These are phyloP conservation scores for Trichacis sp. DNA, from an alignment of 2,888 invertebrate genomes.

Conservation along the genomic window DNA sequence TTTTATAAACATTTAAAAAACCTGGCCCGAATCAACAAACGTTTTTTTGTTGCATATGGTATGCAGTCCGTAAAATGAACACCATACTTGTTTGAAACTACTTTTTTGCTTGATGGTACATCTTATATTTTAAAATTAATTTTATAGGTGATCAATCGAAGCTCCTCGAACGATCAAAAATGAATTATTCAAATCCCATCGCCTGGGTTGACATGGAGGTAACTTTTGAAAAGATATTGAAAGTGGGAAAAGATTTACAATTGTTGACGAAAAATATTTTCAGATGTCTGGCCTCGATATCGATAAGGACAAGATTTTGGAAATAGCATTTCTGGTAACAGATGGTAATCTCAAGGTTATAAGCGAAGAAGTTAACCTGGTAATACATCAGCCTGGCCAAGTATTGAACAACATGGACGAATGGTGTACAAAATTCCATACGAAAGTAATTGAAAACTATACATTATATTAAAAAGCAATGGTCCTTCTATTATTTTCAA, in stretches of 20 bases:
- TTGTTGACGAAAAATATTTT: constrained; percentile 32
- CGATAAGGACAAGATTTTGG: constrained; percentile 83
- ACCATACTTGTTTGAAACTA: too few species aligned
- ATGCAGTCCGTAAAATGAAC: too few species aligned
- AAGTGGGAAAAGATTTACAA: background rate
- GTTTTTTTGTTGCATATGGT: too few species aligned
- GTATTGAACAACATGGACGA: constrained; percentile 82
- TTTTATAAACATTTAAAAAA: too few species aligned
- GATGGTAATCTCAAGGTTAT: constrained; percentile 82
- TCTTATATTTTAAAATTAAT: too few species aligned
- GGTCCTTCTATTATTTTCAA: too few species aligned
- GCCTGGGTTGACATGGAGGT: constrained; percentile 84
- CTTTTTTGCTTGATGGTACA: too few species aligned
- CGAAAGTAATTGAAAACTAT: constrained; percentile 74
- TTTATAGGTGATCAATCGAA: too few species aligned
- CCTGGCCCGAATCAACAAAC: too few species aligned
- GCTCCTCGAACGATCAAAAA: constrained; percentile 1
- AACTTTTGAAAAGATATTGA: constrained; percentile 36
- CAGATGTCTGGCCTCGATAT: constrained; percentile 92
- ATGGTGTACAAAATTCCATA: constrained; percentile 88
- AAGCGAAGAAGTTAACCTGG: constrained; percentile 80
- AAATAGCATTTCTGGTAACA: constrained; percentile 91
- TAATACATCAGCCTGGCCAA: constrained; percentile 82
- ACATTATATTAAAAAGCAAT: too few species aligned
- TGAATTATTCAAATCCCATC: constrained; percentile 60